Percentiles rank a stretch among this genome's conserved stretches.
phyloP scores from a whole-genome alignment of 2,888 invertebrate genomes.

The Temnothorax unifasciatus region DNA sequence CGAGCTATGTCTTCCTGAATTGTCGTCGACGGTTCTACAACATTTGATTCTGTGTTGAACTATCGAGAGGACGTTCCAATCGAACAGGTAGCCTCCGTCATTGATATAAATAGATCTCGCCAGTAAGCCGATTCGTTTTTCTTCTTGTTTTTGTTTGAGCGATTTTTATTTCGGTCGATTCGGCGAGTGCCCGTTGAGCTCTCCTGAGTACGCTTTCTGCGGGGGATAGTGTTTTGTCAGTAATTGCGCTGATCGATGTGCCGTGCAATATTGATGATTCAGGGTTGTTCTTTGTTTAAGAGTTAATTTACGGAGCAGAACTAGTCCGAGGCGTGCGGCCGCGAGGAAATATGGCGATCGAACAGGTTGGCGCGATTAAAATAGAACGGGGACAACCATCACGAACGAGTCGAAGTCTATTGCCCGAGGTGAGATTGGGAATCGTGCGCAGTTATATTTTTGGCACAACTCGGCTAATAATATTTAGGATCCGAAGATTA shows the following conservation, averaged over 20 bases:
- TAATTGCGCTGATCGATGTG: slow-evolving; percentile 34
- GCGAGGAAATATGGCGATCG: slow-evolving; percentile 31
- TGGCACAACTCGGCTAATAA: background rate
- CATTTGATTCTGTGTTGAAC: slow-evolving; percentile 13
- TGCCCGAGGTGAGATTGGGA: slow-evolving; percentile 24
- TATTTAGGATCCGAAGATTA: slow-evolving; percentile 5
- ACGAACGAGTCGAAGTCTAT: slow-evolving; percentile 5
- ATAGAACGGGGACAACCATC: slow-evolving; percentile 47
- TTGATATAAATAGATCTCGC: slow-evolving; percentile 46
- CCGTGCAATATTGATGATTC: slow-evolving; percentile 35
- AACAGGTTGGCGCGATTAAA: slow-evolving; percentile 56
- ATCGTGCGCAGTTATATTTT: slow-evolving; percentile 40
- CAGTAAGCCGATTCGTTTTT: slow-evolving; percentile 42
- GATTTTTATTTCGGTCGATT: slow-evolving; percentile 29
- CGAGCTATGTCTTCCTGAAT: slow-evolving; percentile 20
- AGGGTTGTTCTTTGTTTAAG: slow-evolving; percentile 19
- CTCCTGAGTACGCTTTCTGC: background rate
- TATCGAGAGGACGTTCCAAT: slow-evolving; percentile 23
- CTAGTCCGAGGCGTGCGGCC: slow-evolving; percentile 6
- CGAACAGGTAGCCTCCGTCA: slow-evolving; percentile 40
- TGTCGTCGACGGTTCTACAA: background rate
- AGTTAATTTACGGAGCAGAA: slow-evolving; percentile 34
- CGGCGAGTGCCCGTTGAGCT: slow-evolving; percentile 7
- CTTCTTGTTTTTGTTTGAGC: slow-evolving; percentile 24
- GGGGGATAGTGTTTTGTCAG: slow-evolving; percentile 14